A percentile compares a stretch with the other conserved stretches of the same genome.
Conservation (phyloP, 2,888 invertebrate species). For the Drosophila borborema region DNA sequence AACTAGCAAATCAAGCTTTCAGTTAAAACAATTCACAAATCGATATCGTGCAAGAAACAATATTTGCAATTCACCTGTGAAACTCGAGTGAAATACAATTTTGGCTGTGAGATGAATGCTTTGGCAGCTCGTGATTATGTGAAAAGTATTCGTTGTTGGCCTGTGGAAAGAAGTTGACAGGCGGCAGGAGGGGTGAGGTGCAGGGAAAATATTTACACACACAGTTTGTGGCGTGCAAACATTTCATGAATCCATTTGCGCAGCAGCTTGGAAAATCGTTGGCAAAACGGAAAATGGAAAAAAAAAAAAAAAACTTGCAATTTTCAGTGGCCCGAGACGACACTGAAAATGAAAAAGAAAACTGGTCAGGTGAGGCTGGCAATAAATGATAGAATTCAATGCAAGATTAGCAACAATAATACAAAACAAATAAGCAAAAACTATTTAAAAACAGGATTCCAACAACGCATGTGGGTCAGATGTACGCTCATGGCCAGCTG, state of each 20-base stretch:
- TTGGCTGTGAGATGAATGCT: conserved; percentile 13
- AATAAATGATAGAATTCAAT: conserved; percentile 20
- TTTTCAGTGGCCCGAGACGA: conserved; percentile 5
- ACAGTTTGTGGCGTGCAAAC: conserved; percentile 45
- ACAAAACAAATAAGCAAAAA: neutral
- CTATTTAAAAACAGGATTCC: conserved; percentile 42
- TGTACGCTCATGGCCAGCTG: neutral
- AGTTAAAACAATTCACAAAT: neutral
- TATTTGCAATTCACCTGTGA: neutral
- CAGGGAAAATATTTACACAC: conserved; percentile 54
- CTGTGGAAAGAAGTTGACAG: too few species aligned
- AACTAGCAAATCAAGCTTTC: conserved; percentile 1
- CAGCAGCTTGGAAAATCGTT: conserved; percentile 56
- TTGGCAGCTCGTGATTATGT: conserved; percentile 17
- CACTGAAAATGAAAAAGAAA: conserved; percentile 24
- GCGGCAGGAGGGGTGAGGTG: neutral
- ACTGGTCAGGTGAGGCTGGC: conserved; percentile 41
- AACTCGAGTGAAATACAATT: neutral
- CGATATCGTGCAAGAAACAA: neutral
- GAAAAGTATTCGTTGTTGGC: conserved; percentile 26
- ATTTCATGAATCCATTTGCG: conserved; percentile 72
- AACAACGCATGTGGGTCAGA: conserved; percentile 13
- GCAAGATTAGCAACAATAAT: conserved; percentile 2
- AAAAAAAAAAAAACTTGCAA: conserved; percentile 54
- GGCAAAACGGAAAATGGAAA: conserved; percentile 38